Evolutionary conservation across 2,113 vertebrate genomes (phyloP).

Genomic region (Ahaetulla prasina): DNA sequence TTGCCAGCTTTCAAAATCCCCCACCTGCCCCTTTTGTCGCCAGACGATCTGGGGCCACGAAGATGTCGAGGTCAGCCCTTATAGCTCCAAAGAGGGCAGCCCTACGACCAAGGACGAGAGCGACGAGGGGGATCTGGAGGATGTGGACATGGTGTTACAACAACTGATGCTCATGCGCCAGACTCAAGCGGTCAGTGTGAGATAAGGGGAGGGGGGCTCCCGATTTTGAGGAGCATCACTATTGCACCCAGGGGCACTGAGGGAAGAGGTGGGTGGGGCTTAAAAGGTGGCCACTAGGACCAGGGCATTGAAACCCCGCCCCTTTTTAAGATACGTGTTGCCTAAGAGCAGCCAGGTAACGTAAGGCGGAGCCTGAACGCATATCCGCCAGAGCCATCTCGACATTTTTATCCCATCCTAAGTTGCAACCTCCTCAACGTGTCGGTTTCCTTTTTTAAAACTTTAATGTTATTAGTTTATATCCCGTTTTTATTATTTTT

Average conservation of each 20-base stretch:
- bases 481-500: too few species aligned
- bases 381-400: neutral
- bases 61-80: conserved; percentile 64
- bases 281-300: neutral
- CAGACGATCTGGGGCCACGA: conserved; percentile 76
- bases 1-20: conserved; percentile 70
- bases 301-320: neutral
- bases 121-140: conserved; percentile 67
- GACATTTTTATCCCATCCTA: neutral
- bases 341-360: neutral
- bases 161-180: conserved; percentile 65
- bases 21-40: conserved; percentile 86
- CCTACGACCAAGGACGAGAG: neutral
- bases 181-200: neutral
- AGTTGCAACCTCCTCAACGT: neutral
- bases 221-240: neutral
- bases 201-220: neutral
- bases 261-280: too few species aligned
- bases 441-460: neutral
- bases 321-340: neutral
- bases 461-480: too few species aligned
- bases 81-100: neutral
- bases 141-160: conserved; percentile 68
- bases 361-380: neutral
- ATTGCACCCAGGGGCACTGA: neutral